These are phyloP conservation scores for Adoxophyes honmai DNA, from an alignment of 1,140 invertebrate species.

Conservation along the genomic window DNA sequence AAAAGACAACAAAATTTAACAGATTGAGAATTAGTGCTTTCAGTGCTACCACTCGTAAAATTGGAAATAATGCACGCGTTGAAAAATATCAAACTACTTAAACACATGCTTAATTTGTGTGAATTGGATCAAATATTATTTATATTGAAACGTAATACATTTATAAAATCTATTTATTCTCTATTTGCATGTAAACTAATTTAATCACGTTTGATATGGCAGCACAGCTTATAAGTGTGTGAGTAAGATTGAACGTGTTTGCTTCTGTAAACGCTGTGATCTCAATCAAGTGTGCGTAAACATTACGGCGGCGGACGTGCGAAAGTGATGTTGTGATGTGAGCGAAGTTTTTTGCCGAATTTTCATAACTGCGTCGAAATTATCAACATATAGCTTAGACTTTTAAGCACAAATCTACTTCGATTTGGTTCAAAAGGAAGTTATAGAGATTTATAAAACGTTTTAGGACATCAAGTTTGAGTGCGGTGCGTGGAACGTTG, in stretches of 20 bases:
- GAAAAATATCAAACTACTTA: no score
- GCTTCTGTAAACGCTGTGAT: not conserved
- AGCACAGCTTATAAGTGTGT: no score
- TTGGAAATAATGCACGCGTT: no score
- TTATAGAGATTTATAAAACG: not conserved
- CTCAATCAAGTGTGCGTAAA: slow-evolving; percentile 31
- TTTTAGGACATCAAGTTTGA: not conserved
- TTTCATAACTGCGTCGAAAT: slow-evolving; percentile 9
- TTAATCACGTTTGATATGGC: no score
- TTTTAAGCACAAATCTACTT: not conserved
- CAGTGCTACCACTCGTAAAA: not conserved
- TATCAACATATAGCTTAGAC: not conserved
- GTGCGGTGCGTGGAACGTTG: slow-evolving; percentile 22
- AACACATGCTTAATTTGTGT: no score
- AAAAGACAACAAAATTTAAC: no score
- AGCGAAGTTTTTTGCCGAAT: slow-evolving; percentile 25
- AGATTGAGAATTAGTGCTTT: not conserved
- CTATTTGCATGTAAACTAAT: no score
- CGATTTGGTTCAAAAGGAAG: slow-evolving; percentile 22
- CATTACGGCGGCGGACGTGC: slow-evolving; percentile 33
- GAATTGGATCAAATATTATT: no score
- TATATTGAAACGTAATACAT: no score
- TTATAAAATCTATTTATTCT: no score
- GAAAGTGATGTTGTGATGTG: slow-evolving; percentile 32
- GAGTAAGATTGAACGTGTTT: no score